Evolutionary conservation across 1,140 invertebrate species (phyloP), one percentile per base, ranked within the genome.

Genomic region (Dryas iulia): DNA sequence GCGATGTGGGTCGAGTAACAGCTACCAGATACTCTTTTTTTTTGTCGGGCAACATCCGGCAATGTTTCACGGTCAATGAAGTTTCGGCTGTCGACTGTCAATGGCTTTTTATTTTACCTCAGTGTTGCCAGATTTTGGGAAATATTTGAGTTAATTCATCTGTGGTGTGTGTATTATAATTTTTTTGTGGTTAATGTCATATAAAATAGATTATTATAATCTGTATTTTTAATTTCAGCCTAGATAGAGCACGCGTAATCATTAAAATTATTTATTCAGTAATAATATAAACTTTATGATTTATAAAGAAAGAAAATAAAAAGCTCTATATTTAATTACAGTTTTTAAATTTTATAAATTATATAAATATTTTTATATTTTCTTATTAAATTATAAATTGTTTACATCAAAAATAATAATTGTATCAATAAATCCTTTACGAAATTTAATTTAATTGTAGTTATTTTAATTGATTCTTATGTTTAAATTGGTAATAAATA

Each of bases 1-100:
- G 58, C 69, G 74, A 91, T 89, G 87, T 91, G 79, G 89, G 87
- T 85, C 89, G 84, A 84, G 81, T 86, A 88, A 90, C 89, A 87
- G 89, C 86, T 88, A 87, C 88, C 80, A 79, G 82, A 79, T 86
- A 83, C 79, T 77, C 82, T 74, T 79, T 83, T 74, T 78, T 83
- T 87, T 83, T 85, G 77, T 83, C 79, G 54, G 53, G 66, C 76
- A 64, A 69, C 71, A 82, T 85, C 78, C n/a, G n/a, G n/a, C n/a
- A n/a, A n/a, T n/a, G 72, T 78, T 84, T 89, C 84, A 86, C 66
- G 86, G 86, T 76, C 82, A 76, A 71, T 73, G 70, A 71, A 74
- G 75, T 74, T 80, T 81, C 54, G 69, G 68, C 24, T 57, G n/a
- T 66, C 66, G 52, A 25, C 39, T 47, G 39, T 47, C 7, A 18